These are phyloP conservation scores for Alentia gelatinosa DNA, from an alignment of 2,888 invertebrate species.

Conservation along the genomic window DNA sequence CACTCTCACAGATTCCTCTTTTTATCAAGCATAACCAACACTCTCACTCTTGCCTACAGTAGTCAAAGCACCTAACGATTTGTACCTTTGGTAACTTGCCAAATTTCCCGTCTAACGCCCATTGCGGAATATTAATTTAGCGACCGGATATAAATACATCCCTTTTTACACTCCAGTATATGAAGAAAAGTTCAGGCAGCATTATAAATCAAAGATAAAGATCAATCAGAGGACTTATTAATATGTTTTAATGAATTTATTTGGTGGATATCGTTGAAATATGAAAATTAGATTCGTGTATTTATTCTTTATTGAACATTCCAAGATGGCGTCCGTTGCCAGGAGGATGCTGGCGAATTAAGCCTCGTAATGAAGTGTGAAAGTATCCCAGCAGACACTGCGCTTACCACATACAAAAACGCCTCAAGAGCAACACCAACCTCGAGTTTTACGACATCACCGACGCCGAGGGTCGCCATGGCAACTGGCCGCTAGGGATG, in stretches of 20 bases:
- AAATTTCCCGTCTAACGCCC: background rate
- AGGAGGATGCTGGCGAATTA: background rate
- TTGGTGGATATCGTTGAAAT: too few relatives aligned
- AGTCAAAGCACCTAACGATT: constrained; percentile 9
- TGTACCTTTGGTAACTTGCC: constrained; percentile 10
- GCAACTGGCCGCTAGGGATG: constrained; percentile 12
- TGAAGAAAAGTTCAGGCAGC: background rate
- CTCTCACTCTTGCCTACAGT: background rate
- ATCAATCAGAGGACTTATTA: background rate
- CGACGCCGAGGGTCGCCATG: background rate
- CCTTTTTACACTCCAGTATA: background rate
- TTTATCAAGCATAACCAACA: constrained; percentile 8
- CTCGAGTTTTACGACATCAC: background rate
- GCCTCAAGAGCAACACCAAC: background rate
- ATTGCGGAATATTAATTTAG: background rate
- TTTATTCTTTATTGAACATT: background rate
- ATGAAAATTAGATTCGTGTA: background rate
- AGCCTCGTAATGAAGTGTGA: background rate
- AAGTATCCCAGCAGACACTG: background rate
- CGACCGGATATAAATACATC: background rate
- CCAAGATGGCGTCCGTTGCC: constrained; percentile 43
- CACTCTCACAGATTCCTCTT: background rate
- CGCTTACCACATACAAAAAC: background rate
- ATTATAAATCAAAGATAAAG: background rate
- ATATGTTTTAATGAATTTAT: too few relatives aligned